Evolutionary conservation across 2,113 vertebrate genomes (phyloP).

Genomic region (Mobula hypostoma): DNA sequence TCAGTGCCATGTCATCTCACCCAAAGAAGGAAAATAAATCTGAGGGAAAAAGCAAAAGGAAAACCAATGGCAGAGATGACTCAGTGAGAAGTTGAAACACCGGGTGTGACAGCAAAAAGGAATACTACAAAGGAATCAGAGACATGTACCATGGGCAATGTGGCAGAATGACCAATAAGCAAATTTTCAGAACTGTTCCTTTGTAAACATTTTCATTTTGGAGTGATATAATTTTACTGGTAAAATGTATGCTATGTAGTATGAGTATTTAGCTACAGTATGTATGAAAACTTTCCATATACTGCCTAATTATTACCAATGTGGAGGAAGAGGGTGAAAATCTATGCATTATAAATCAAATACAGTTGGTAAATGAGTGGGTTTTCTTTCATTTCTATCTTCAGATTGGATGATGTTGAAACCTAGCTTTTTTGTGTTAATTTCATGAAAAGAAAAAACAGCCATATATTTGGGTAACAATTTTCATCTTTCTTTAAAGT

Average conservation of each 20-base stretch:
- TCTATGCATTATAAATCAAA: background rate
- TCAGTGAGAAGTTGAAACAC: background rate
- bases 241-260: background rate
- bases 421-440: background rate
- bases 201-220: background rate
- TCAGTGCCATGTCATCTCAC: background rate
- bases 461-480: too few species aligned
- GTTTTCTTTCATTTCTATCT: background rate
- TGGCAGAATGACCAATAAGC: background rate
- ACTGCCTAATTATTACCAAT: background rate
- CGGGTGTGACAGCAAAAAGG: background rate
- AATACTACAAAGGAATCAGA: background rate
- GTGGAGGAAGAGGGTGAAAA: background rate
- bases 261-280: background rate
- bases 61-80: background rate
- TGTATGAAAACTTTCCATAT: background rate
- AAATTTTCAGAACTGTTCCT: background rate
- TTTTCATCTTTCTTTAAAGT: too few species aligned
- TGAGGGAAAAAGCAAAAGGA: background rate
- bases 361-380: too few species aligned
- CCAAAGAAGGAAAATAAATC: background rate
- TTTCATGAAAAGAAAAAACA: too few species aligned
- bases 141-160: background rate
- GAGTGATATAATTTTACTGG: background rate
- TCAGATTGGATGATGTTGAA: background rate